Evolutionary conservation across 2,888 invertebrate species (phyloP).

Genomic region (Achlya flavicornis): DNA sequence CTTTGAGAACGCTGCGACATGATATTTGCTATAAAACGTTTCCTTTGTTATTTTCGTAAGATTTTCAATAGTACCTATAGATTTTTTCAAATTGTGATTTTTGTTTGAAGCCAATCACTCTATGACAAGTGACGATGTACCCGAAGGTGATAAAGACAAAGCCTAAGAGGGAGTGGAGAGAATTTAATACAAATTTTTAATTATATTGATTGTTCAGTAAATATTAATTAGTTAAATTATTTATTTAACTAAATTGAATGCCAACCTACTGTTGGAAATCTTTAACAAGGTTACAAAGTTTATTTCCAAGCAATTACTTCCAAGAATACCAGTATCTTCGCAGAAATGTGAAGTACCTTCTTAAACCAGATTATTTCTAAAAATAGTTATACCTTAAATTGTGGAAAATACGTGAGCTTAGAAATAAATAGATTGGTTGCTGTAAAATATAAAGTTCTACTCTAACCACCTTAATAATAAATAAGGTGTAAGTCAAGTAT

Average conservation of each 20-base stretch:
- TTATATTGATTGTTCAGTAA: too few species aligned
- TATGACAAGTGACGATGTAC: too few species aligned
- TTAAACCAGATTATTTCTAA: background rate
- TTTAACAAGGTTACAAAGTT: background rate
- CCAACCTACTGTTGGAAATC: background rate
- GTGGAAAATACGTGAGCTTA: background rate
- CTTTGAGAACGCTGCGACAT: background rate
- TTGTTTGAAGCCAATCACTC: too few species aligned
- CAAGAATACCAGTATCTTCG: slow-evolving; percentile 7
- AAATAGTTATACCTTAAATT: background rate
- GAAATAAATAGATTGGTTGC: too few species aligned
- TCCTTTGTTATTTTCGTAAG: background rate
- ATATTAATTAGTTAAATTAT: background rate
- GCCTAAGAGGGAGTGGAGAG: too few species aligned
- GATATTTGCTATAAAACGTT: background rate
- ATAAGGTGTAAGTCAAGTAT: too few species aligned
- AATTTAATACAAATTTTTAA: too few species aligned
- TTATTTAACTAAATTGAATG: background rate
- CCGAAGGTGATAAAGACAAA: too few species aligned
- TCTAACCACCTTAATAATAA: too few species aligned
- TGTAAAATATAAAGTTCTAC: too few species aligned
- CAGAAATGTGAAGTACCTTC: background rate
- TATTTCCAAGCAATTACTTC: slow-evolving; percentile 9
- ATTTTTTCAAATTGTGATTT: too few species aligned
- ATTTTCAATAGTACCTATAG: too few species aligned